These are phyloP conservation scores for Lepidurus apus DNA, from an alignment of 1,140 invertebrate genomes.

Conservation along the genomic window DNA sequence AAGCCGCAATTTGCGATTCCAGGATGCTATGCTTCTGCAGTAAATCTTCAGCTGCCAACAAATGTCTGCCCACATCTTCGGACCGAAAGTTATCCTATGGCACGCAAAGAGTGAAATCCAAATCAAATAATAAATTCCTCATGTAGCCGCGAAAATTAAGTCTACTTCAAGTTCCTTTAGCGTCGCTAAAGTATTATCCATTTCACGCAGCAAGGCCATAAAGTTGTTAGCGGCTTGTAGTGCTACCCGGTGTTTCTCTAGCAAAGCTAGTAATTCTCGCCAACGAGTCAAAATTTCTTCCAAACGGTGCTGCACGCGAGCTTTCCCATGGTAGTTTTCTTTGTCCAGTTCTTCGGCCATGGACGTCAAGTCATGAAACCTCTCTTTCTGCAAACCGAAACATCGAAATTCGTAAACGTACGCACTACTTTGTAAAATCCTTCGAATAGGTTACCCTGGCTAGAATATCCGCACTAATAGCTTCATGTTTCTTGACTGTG, in stretches of 20 bases:
- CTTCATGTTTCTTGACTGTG: slow-evolving; percentile 96
- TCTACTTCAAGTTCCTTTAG: slow-evolving; percentile 70
- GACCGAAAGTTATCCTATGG: slow-evolving; percentile 68
- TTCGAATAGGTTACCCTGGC: slow-evolving; percentile 55
- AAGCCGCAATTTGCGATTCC: slow-evolving; percentile 75
- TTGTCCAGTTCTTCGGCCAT: slow-evolving; percentile 85
- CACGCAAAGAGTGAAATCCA: slow-evolving; percentile 37
- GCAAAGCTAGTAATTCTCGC: slow-evolving; percentile 73
- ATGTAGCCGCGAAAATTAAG: slow-evolving; percentile 16
- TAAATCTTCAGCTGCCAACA: slow-evolving; percentile 87
- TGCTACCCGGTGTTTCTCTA: slow-evolving; percentile 78
- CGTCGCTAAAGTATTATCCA: slow-evolving; percentile 79
- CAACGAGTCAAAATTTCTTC: slow-evolving; percentile 82
- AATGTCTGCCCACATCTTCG: slow-evolving; percentile 82
- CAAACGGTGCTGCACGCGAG: slow-evolving; percentile 73
- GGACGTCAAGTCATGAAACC: slow-evolving; percentile 85
- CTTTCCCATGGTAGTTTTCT: slow-evolving; percentile 87
- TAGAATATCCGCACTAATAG: slow-evolving; percentile 93
- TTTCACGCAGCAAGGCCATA: slow-evolving; percentile 80
- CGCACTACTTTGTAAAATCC: neutral
- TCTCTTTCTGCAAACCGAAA: slow-evolving; percentile 66
- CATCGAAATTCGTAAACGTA: neutral
- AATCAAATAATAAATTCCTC: slow-evolving; percentile 5
- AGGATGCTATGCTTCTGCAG: slow-evolving; percentile 87
- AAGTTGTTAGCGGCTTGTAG: slow-evolving; percentile 69